Conservation (phyloP, 2,113 vertebrate genomes). For the Lonchura striata region DNA sequence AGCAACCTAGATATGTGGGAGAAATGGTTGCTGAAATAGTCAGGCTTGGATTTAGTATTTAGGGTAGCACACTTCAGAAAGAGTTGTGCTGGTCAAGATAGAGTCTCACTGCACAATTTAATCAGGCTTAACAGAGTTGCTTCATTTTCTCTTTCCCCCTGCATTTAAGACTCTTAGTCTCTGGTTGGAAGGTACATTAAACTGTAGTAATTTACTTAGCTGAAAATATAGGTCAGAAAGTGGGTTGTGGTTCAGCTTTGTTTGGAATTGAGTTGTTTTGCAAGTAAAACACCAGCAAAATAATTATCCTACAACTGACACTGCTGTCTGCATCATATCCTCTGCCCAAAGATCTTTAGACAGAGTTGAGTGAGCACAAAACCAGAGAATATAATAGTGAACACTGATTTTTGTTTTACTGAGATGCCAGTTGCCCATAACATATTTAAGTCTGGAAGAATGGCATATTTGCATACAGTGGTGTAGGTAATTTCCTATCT, state of each 20-base stretch:
- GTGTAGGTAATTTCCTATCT: neutral
- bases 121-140: neutral
- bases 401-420: neutral
- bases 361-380: neutral
- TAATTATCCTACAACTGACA: neutral
- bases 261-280: neutral
- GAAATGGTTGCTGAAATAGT: neutral
- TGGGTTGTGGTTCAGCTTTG: neutral
- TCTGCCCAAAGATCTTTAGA: neutral
- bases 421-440: neutral
- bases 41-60: neutral
- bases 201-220: neutral
- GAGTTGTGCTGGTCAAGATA: neutral
- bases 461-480: neutral
- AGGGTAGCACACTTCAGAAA: neutral
- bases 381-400: neutral
- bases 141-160: neutral
- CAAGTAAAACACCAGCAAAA: neutral
- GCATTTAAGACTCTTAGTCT: neutral
- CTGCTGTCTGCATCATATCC: neutral
- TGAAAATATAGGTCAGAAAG: neutral
- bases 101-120: neutral
- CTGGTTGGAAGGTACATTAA: neutral
- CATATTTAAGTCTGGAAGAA: neutral
- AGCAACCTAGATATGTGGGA: neutral